Base-by-base conservation (phyloP, 2,888 invertebrate genomes). In the Euzophera pinguis region DNA sequence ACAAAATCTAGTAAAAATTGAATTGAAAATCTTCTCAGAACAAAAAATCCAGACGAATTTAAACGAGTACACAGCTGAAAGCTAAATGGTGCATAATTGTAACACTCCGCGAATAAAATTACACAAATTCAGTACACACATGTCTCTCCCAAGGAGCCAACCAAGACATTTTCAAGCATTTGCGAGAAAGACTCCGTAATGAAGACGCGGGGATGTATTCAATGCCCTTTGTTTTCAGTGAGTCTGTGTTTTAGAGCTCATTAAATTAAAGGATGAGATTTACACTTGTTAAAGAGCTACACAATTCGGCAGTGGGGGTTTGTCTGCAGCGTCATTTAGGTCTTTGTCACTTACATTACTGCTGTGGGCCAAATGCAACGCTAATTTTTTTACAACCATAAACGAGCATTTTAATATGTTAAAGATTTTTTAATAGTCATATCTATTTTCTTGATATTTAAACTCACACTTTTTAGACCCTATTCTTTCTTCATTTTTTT, bases 201-300 rank as follows among this genome's bases (percentile, higher is more conserved):
- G 80, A 80, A 84, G 84, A 78, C 69, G 65, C 65, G 64, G 61
- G 62, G 67, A 71, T 65, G 65, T 69, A 67, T 63, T 71, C 72
- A 72, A 71, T 77, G 70, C 67, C 75, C 82, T 78, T 85, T 87
- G 84, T 88, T 81, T 75, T 66, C 63, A 69, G 68, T 62, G 68
- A 69, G 78, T 69, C 82, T 86, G 86, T 80, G 75, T 84, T 86
- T 84, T 80, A 84, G 81, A 78, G 81, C 83, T 84, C 86, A 84
- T 88, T 87, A 84, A 80, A 81, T 83, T 78, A 83, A 78, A 79
- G 71, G 74, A 74, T 73, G 71, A 69, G 79, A 76, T 80, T 83
- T 78, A 76, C 76, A 80, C 76, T 81, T 78, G 74, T 77, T 78
- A 51, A 73, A 58, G 61, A 56, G 63, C 64, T 66, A 48, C 48